phyloP scores from a whole-genome alignment of 2,888 invertebrate genomes.

The Brachyptera risi region DNA sequence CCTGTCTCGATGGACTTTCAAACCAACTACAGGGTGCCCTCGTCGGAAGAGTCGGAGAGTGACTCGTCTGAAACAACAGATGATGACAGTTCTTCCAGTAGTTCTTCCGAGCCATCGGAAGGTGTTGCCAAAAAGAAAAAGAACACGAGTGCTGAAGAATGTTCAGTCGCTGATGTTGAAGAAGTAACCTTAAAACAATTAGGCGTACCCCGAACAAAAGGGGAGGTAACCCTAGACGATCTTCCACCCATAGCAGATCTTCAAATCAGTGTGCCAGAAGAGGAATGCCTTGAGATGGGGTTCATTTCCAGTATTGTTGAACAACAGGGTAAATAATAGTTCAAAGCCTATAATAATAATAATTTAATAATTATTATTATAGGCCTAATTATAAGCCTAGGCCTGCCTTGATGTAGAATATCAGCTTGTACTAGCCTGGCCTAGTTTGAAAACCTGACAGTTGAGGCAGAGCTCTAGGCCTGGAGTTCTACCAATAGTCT shows the following conservation, averaged over 20 bases:
- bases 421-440: too few species aligned
- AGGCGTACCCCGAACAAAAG: constrained; percentile 37
- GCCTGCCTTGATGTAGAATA: too few species aligned
- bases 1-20: neutral
- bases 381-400: too few species aligned
- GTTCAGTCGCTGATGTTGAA: too few species aligned
- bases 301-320: constrained; percentile 66
- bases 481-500: too few species aligned
- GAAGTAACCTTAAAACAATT: too few species aligned
- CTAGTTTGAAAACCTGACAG: too few species aligned
- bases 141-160: neutral
- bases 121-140: neutral
- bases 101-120: neutral
- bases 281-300: constrained; percentile 70
- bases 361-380: too few species aligned
- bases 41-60: constrained; percentile 7
- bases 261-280: constrained; percentile 68
- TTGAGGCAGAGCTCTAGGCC: too few species aligned
- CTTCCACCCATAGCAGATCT: constrained; percentile 79
- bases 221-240: constrained; percentile 61
- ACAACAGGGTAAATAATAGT: constrained; percentile 56
- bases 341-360: too few species aligned
- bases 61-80: constrained; percentile 12
- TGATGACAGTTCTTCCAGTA: constrained; percentile 6
- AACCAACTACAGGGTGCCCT: constrained; percentile 1